A percentile compares a stretch with the other conserved stretches of the same genome.
Evolutionary conservation across 1,140 invertebrate genomes (phyloP).

Genomic region (Cephus cinctus): DNA sequence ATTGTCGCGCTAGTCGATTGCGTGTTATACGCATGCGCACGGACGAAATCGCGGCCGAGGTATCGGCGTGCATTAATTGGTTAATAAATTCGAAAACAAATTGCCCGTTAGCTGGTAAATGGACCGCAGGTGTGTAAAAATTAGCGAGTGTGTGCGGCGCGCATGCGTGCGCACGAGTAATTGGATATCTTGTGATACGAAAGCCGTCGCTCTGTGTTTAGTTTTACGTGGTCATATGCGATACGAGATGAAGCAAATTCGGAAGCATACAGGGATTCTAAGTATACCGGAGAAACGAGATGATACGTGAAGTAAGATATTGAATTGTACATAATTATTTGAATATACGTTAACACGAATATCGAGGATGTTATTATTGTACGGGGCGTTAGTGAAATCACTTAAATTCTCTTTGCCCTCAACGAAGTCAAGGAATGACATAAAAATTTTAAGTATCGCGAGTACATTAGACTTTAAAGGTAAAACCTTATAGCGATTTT

Average conservation of each 20-base stretch:
- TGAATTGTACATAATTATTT: slow-evolving; percentile 54
- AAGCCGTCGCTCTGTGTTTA: slow-evolving; percentile 42
- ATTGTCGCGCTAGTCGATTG: too few species aligned
- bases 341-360: slow-evolving; percentile 41
- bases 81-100: slow-evolving; percentile 22
- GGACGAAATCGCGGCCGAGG: too few species aligned
- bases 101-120: slow-evolving; percentile 13
- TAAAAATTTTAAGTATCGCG: too few species aligned
- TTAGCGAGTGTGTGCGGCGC: slow-evolving; percentile 32
- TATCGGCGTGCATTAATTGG: slow-evolving; percentile 17
- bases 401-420: too few species aligned
- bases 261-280: slow-evolving; percentile 56
- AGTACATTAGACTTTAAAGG: too few species aligned
- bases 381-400: slow-evolving; percentile 29
- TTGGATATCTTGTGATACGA: slow-evolving; percentile 53
- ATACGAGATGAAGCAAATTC: slow-evolving; percentile 55
- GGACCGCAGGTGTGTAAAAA: slow-evolving; percentile 27
- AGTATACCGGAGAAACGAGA: slow-evolving; percentile 27
- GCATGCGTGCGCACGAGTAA: slow-evolving; percentile 32
- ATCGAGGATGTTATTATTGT: slow-evolving; percentile 43
- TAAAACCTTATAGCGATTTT: too few species aligned
- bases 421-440: too few species aligned
- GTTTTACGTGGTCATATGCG: slow-evolving; percentile 40
- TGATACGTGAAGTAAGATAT: slow-evolving; percentile 12
- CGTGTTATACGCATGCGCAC: too few species aligned